Conservation (phyloP, 2,888 invertebrate species). For the Electrophaes corylata region DNA sequence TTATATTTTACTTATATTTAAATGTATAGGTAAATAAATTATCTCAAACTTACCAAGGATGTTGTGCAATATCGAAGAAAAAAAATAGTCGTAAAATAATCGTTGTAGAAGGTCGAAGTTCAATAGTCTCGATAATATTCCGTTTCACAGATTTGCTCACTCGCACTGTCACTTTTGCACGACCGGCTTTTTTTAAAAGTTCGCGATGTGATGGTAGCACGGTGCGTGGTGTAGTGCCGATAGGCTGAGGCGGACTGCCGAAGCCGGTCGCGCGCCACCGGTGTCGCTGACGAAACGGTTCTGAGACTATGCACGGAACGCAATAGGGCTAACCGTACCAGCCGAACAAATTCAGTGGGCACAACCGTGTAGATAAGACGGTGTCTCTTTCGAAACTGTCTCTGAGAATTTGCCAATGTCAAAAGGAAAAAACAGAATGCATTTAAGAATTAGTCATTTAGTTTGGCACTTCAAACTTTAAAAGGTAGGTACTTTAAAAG, state of each 20-base stretch:
- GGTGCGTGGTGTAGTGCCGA: conserved; percentile 58
- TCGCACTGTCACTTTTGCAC: conserved; percentile 78
- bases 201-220: conserved; percentile 56
- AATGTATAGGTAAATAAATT: background rate
- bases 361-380: conserved; percentile 17
- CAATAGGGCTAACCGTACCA: conserved; percentile 40
- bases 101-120: conserved; percentile 56
- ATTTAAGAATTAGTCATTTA: background rate
- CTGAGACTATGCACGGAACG: conserved; percentile 46
- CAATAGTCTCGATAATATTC: conserved; percentile 59
- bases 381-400: conserved; percentile 4
- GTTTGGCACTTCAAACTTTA: background rate
- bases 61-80: conserved; percentile 59
- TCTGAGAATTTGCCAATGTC: conserved; percentile 8
- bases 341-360: background rate
- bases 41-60: conserved; percentile 58
- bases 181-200: conserved; percentile 63
- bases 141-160: conserved; percentile 70
- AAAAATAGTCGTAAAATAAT: conserved; percentile 42
- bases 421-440: conserved; percentile 5
- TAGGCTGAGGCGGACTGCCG: conserved; percentile 71
- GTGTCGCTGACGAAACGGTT: conserved; percentile 47
- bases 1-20: background rate
- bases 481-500: no score
- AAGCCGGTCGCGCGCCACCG: conserved; percentile 44